Evolutionary conservation across 2,797 vertebrate genomes (phyloP), one percentile per base, ranked within the genome.

Genomic region (Chelon auratus): DNA sequence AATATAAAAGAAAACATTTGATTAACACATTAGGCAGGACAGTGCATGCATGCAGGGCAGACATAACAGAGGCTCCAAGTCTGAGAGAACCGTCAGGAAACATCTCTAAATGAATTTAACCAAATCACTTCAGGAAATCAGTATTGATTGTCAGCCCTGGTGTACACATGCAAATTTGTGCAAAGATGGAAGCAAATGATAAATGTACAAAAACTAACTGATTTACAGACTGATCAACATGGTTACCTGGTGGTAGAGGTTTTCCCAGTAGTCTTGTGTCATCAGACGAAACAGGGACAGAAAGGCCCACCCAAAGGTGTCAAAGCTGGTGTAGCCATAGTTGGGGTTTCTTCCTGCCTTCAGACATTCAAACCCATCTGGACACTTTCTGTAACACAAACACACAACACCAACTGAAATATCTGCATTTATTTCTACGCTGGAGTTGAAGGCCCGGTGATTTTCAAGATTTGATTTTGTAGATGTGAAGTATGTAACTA

Each of bases 221-320:
- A 12, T 43, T 37, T 8, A 37, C 36, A 13, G 40, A 42, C 12
- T 13, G 40, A 12, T 42, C 12, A 4, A 45, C 42, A 6, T 10
- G 14, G 3, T 45, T 66, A 92, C 90, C 86, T 92, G 90, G 76
- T 93, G 94, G 84, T 95, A 95, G 40, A 95, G 92, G 71, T 94
- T 94, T 69, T 98, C 97, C 97, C 97, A 98, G 90, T 71, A 95
- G 88, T 98, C 97, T 37, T 98, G 97, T 0, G 97, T 98, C 96
- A 98, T 98, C 53, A 98, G 93, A 26, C 97, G 95, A 72, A 98
- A 98, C 78, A 98, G 87, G 0, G 96, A 96, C 15, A 98, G 96
- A 30, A 98, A 97, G 52, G 97, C 96, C 96, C 96, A 98, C n/a
- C 96, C 96, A 36, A 98, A 98, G 71, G 94, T 93, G 89, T 98